These are phyloP conservation scores for Pachyuromys duprasi DNA, from an alignment of 2,797 vertebrate species.

Conservation along the genomic window DNA sequence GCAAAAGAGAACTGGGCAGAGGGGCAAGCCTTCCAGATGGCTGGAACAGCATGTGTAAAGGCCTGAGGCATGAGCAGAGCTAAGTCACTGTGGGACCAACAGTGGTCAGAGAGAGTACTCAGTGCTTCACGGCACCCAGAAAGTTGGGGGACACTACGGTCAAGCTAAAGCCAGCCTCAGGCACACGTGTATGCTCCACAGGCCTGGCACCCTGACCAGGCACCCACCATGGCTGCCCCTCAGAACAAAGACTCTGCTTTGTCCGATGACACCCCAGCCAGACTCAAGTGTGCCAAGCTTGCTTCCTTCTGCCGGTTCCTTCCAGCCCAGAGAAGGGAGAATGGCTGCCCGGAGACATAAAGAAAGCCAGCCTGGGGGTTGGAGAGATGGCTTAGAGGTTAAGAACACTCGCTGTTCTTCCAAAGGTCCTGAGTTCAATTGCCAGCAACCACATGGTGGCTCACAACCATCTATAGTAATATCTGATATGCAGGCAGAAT, in stretches of 20 bases:
- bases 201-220: not conserved
- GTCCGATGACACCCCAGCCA: not conserved
- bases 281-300: not conserved
- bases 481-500: no score
- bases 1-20: not conserved
- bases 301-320: not conserved
- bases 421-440: no score
- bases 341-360: not conserved
- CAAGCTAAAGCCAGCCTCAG: not conserved
- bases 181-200: no score
- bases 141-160: not conserved
- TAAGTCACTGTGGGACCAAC: not conserved
- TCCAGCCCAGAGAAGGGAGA: not conserved
- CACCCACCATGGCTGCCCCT: no score
- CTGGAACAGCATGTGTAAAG: constrained; percentile 32
- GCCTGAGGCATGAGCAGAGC: not conserved
- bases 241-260: not conserved
- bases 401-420: no score
- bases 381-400: no score
- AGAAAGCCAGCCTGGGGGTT: not conserved
- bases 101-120: not conserved
- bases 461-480: no score
- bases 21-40: not conserved
- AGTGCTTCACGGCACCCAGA: not conserved
- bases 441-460: no score